Percentiles rank a stretch among this genome's conserved stretches.
Conservation (phyloP, 2,888 invertebrate species). For the Lasioglossum villosulum region DNA sequence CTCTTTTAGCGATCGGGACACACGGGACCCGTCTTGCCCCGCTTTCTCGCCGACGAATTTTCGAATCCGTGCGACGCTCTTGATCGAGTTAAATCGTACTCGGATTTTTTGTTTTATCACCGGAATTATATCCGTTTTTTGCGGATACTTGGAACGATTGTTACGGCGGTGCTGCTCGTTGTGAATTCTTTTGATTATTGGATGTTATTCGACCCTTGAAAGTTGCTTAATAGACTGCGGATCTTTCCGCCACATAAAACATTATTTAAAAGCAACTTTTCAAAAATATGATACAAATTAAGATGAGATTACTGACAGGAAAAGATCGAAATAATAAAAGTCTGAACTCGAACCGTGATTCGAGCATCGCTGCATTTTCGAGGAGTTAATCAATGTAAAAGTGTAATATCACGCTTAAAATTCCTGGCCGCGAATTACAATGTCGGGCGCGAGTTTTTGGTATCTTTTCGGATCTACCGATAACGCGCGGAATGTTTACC, state of each 20-base stretch:
- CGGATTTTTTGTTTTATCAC: neutral
- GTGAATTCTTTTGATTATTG: neutral
- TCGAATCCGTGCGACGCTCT: neutral
- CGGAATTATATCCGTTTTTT: neutral
- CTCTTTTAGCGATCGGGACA: constrained; percentile 13
- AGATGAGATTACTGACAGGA: neutral
- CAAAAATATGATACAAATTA: too few relatives aligned
- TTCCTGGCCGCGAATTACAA: neutral
- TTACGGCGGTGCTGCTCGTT: neutral
- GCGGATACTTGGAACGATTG: neutral
- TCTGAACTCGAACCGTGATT: neutral
- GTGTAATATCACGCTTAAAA: neutral
- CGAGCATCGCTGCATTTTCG: neutral
- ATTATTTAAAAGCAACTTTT: too few relatives aligned
- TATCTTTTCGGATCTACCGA: neutral
- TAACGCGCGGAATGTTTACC: constrained; percentile 25
- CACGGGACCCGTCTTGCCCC: neutral
- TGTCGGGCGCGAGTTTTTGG: neutral
- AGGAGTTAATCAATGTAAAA: neutral
- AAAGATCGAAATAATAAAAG: neutral
- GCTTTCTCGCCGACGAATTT: neutral
- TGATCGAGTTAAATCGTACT: neutral
- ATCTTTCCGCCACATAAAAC: neutral
- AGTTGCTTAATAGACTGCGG: neutral
- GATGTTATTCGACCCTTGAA: neutral